A percentile compares a stretch with the other conserved stretches of the same genome.
These are phyloP conservation scores for Aromia moschata DNA, from an alignment of 2,888 invertebrate genomes.

Conservation along the genomic window DNA sequence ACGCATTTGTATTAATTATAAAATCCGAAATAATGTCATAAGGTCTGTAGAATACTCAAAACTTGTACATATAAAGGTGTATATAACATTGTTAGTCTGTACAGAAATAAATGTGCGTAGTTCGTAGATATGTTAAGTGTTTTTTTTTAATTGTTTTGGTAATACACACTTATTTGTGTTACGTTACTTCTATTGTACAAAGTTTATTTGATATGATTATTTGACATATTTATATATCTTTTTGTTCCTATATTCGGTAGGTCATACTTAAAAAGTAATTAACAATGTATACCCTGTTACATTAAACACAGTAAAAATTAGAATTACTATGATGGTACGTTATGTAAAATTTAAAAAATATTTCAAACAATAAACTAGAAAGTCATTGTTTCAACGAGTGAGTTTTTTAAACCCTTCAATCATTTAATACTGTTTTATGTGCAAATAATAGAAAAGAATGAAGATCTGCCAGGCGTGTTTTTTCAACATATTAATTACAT, in stretches of 20 bases:
- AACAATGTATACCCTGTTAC: slow-evolving; percentile 49
- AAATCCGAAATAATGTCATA: slow-evolving; percentile 15
- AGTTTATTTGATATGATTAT: slow-evolving; percentile 36
- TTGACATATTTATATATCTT: too few species aligned
- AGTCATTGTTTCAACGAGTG: slow-evolving; percentile 53
- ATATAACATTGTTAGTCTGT: slow-evolving; percentile 23
- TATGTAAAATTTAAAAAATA: slow-evolving; percentile 54
- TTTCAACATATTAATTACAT: too few species aligned
- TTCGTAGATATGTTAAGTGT: slow-evolving; percentile 16
- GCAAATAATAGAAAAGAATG: too few species aligned
- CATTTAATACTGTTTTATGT: too few species aligned
- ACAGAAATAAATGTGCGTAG: slow-evolving; percentile 27
- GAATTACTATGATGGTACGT: slow-evolving; percentile 52
- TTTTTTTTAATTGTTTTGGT: too few species aligned
- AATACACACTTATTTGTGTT: slow-evolving; percentile 32
- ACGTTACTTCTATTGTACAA: slow-evolving; percentile 40
- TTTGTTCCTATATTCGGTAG: slow-evolving; percentile 47
- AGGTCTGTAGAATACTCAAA: slow-evolving; percentile 16
- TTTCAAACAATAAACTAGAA: slow-evolving; percentile 53
- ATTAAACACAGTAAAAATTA: slow-evolving; percentile 46
- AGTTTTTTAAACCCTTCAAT: too few species aligned
- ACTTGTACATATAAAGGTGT: slow-evolving; percentile 15
- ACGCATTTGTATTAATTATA: slow-evolving; percentile 14
- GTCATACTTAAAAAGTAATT: slow-evolving; percentile 42
- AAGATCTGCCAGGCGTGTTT: too few species aligned